Evolutionary conservation across 2,888 invertebrate genomes (phyloP), one percentile per base, ranked within the genome.

Genomic region (Andrena trimmerana): DNA sequence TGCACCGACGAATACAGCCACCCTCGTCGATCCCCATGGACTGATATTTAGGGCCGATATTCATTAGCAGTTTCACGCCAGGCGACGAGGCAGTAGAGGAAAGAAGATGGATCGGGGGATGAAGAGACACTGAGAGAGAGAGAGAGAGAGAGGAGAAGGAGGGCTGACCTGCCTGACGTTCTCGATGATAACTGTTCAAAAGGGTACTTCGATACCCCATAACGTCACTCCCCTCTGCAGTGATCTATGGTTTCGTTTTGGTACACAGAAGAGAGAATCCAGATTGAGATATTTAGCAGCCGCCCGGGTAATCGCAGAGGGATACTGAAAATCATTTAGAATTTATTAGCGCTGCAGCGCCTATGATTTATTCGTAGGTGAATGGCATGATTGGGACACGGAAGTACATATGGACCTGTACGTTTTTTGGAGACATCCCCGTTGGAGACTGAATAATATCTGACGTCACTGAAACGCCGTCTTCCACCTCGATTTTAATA

Each of bases 41-140:
- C 93, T 91, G 93, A 93, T 93, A 92, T 93, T 93, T 93, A 94
- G 93, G 93, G 92, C 92, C 91, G 93, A 93, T 94, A 94, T 94
- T 94, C 94, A 94, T 94, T 94, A 94, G 93, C 93, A 92, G 91
- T 89, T 91, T 92, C 92, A 87, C 92, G 85, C 89, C 79, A 81
- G 78, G 63, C 65, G 82, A 78, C 71, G 70, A 81, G 50, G 27
- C 59, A 27, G 27, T 48, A 7, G 42, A 27, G 29, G 42, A 69
- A 62, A 66, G 8, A 75, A 81, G 74, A 81, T 24, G 10, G 27
- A 27, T 4, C n/a, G 27, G 60, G 20, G n/a, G 63, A 48, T 16
- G n/a, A 42, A 48, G 16, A 50, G 52, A 62, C 33, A 66, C 0
- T 20, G 20, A 20, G 20, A 71, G 60, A 68, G 52, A 24, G 36